Percentiles rank a stretch among this genome's conserved stretches.
Evolutionary conservation across 2,113 vertebrate species (phyloP).

Genomic region (Globicephala melas): DNA sequence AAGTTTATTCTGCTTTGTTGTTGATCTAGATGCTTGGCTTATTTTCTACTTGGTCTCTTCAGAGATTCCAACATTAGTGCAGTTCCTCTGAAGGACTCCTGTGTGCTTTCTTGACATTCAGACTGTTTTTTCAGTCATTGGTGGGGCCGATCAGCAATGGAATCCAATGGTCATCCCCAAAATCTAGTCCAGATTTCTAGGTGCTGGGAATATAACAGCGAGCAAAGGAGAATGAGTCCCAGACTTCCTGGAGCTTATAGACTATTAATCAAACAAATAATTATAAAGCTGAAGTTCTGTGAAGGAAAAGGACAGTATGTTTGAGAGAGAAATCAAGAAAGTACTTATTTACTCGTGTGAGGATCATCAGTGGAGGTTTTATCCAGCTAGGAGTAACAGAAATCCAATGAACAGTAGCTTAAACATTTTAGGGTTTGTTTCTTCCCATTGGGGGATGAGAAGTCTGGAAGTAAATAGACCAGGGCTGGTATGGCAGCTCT

Average conservation of each 20-base stretch:
- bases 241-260: background rate
- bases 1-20: background rate
- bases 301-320: background rate
- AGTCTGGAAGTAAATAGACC: background rate
- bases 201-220: background rate
- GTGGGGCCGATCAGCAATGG: background rate
- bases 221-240: background rate
- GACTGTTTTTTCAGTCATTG: background rate
- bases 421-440: background rate
- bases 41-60: background rate
- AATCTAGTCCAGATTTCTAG: background rate
- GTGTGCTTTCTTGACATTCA: background rate
- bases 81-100: background rate
- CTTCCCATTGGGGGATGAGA: background rate
- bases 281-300: background rate
- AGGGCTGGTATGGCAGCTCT: background rate
- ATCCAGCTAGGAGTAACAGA: background rate
- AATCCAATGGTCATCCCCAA: background rate
- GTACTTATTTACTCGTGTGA: background rate
- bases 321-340: background rate
- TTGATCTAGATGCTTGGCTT: background rate
- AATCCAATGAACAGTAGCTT: background rate
- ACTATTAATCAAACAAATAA: background rate
- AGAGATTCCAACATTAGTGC: background rate
- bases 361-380: background rate